These are phyloP conservation scores for Caenorhabditis virilis DNA, from an alignment of 2,888 invertebrate species.

Conservation along the genomic window DNA sequence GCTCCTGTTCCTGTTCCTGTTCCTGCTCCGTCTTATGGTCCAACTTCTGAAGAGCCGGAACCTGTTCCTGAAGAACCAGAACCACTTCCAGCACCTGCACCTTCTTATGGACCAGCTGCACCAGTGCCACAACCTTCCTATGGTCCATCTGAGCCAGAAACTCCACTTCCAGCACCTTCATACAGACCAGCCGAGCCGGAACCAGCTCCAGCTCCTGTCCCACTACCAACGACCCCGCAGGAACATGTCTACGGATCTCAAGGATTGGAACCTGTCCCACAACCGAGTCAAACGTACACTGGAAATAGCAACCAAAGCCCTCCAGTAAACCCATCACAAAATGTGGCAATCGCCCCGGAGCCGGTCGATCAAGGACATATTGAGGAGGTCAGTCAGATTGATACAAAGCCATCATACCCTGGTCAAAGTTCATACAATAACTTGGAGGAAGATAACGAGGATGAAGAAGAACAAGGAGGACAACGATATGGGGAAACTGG, in stretches of 20 bases:
- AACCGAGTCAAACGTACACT: constrained; percentile 4
- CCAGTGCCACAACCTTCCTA: neutral
- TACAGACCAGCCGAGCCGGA: neutral
- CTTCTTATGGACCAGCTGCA: neutral
- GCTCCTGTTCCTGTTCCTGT: no score
- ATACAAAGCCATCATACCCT: constrained; percentile 15
- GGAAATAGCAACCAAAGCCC: constrained; percentile 7
- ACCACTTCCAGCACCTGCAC: neutral
- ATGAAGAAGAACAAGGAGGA: constrained; percentile 2
- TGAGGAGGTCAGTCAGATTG: no score
- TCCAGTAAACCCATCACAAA: neutral
- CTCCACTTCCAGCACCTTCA: constrained; percentile 5
- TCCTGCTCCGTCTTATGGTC: neutral
- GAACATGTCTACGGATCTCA: constrained; percentile 28
- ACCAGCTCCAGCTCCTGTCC: constrained; percentile 6
- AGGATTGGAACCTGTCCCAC: constrained; percentile 22
- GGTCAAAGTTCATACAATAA: constrained; percentile 33
- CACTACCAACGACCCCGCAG: constrained; percentile 17
- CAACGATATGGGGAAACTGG: constrained; percentile 11
- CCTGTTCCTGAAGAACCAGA: neutral
- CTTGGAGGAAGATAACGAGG: constrained; percentile 38
- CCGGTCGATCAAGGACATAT: no score
- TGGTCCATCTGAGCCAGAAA: neutral
- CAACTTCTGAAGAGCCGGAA: neutral
- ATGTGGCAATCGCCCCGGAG: constrained; percentile 4